Evolutionary conservation across 2,113 vertebrate genomes (phyloP), one percentile per base, ranked within the genome.

Genomic region (Bucco capensis): DNA sequence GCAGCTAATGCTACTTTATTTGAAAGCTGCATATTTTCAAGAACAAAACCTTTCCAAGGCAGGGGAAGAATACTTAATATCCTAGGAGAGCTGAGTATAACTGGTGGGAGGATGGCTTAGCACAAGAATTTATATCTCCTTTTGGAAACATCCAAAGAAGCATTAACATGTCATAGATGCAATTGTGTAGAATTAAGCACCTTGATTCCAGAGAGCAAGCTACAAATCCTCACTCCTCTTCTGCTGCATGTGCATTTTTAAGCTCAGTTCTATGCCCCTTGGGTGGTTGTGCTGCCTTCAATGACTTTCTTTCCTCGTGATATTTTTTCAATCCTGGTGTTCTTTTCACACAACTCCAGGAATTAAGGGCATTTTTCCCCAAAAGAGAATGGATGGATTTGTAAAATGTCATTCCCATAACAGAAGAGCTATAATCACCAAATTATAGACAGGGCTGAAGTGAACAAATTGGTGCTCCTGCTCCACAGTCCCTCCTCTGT

Each of bases 121-220:
- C 35, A 28, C 13, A 57, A 62, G 24, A 65, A 35, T 67, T 76
- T 78, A 0, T 50, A 18, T 51, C 4, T 60, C 19, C 30, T 56
- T 69, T 83, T 74, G 64, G 30, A 66, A 28, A 49, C 22, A 70
- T 58, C 28, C 46, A 53, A 70, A 76, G 80, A 40, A 76, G 7
- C 58, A 61, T 60, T 75, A 40, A 64, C 0, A 0, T 71, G 27
- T 54, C 25, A 17, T n/a, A 69, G 28, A 28, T 64, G 22, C 0
- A 0, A 31, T 3, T 65, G 67, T 21, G 57, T 1, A 73, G 71
- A 83, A 64, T 83, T n/a, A 60, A 80, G 54, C 0, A 0, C 4
- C 22, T 24, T 19, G 22, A 69, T 53, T 6, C 22, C 31, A 8
- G 5, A 61, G 8, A 64, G 23, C 30, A 89, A 86, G 69, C 18